Percentiles rank a stretch among this genome's conserved stretches.
Evolutionary conservation across 2,888 invertebrate species (phyloP).

Genomic region (Gari tellinella): DNA sequence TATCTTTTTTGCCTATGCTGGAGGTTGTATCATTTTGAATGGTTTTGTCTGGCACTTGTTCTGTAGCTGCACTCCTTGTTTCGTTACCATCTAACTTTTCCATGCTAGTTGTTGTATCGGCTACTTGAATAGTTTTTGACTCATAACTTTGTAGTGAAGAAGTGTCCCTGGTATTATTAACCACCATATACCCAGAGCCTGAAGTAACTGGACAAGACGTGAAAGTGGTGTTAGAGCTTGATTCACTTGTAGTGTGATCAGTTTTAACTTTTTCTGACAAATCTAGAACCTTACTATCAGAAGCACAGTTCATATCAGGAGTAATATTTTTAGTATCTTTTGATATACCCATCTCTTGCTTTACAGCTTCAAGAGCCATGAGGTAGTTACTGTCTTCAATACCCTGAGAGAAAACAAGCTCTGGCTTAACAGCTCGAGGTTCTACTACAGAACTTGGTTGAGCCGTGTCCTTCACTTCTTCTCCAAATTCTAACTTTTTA

Average conservation of each 20-base stretch:
- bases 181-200: no score
- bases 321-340: background rate
- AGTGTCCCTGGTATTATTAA: no score
- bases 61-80: no score
- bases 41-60: no score
- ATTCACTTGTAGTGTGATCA: no score
- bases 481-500: slow-evolving; percentile 33
- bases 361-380: slow-evolving; percentile 33
- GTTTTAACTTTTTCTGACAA: background rate
- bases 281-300: background rate
- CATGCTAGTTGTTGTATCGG: no score
- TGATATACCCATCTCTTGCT: slow-evolving; percentile 11
- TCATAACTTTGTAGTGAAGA: background rate
- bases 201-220: no score
- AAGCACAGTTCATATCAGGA: background rate
- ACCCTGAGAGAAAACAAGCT: slow-evolving; percentile 44
- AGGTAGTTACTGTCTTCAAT: slow-evolving; percentile 48
- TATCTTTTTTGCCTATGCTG: no score
- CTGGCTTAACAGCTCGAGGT: background rate
- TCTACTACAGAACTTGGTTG: slow-evolving; percentile 6
- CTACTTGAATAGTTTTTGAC: no score
- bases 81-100: no score
- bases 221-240: no score
- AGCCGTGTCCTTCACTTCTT: slow-evolving; percentile 1
- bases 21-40: no score